phyloP scores from a whole-genome alignment of 2,888 invertebrate species.

The Lysandra coridon region DNA sequence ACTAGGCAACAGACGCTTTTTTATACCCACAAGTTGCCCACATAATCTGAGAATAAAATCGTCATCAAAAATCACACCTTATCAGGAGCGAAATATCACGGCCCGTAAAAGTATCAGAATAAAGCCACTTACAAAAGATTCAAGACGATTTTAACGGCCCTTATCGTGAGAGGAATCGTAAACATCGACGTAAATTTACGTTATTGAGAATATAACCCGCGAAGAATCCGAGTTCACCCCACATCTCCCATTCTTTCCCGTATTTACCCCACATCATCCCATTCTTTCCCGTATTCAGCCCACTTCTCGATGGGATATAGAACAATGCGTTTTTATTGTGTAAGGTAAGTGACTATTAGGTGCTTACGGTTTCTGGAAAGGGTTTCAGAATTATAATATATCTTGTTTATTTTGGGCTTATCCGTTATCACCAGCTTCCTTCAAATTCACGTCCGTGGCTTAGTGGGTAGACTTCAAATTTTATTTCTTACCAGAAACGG shows the following conservation, averaged over 20 bases:
- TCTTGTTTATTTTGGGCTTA: not conserved
- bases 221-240: not conserved
- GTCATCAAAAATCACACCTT: conserved; percentile 10
- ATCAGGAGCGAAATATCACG: not conserved
- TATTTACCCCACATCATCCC: not conserved
- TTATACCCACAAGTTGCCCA: not conserved
- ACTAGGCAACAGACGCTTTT: too few relatives aligned
- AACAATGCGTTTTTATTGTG: not conserved
- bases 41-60: not conserved
- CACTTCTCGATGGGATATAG: not conserved
- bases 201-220: conserved; percentile 57
- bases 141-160: conserved; percentile 68
- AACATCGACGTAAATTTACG: conserved; percentile 70
- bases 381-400: not conserved
- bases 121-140: conserved; percentile 43
- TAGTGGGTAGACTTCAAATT: too few relatives aligned
- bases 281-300: not conserved
- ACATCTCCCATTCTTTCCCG: not conserved
- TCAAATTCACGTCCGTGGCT: too few relatives aligned
- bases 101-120: conserved; percentile 29
- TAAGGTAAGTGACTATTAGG: conserved; percentile 1
- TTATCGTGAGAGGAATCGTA: conserved; percentile 65
- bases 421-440: too few relatives aligned
- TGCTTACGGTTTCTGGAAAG: not conserved
- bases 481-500: too few relatives aligned